Evolutionary conservation across 92 coral and sea anemone species (phyloP), one percentile per base, ranked within the genome.

Genomic region (Phenganax subtilis): DNA sequence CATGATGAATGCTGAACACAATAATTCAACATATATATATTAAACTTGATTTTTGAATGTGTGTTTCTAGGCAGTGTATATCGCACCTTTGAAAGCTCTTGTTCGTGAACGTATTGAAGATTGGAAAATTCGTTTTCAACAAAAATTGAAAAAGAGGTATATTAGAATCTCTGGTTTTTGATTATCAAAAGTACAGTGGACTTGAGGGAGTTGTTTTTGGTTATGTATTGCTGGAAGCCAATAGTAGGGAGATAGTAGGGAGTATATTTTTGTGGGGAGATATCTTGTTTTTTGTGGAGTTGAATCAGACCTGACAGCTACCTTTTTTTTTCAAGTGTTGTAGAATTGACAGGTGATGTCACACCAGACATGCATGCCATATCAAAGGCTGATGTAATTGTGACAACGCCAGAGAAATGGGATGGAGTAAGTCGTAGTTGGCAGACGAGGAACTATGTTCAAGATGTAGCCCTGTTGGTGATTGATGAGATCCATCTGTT

Each of bases 351-450:
- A 3, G 99, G 99, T 75, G 99, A 96, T 88, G 92, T 91, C 51
- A 90, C 99, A n/a, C 99, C 99, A 7, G 99, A 96, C 87, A 88
- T 93, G 88, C 99, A 91, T 73, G 89, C 97, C 44, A 90, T 96
- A 73, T 92, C 96, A 16, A 93, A 96, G 14, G 99, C 99, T 68
- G 99, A 96, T 81, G 96, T 96, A 85, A 96, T 96, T 20, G 97
- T 96, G 55, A 96, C 99, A 58, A 96, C 99, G 57, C 99, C 99
- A 0, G 99, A 96, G 90, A 96, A 96, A 60, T 96, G 99, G 99
- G 99, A 96, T 72, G 99, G 99, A 0, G 87, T 96, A 83, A 96
- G 99, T 73, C 93, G 99, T 8, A 96, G 99, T 80, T 96, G 99
- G 99, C 99, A 96, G 96, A 96, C 97, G n/a, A 89, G 99, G 37